phyloP scores from a whole-genome alignment of 2,113 vertebrate genomes.

The Hippolais icterina region DNA sequence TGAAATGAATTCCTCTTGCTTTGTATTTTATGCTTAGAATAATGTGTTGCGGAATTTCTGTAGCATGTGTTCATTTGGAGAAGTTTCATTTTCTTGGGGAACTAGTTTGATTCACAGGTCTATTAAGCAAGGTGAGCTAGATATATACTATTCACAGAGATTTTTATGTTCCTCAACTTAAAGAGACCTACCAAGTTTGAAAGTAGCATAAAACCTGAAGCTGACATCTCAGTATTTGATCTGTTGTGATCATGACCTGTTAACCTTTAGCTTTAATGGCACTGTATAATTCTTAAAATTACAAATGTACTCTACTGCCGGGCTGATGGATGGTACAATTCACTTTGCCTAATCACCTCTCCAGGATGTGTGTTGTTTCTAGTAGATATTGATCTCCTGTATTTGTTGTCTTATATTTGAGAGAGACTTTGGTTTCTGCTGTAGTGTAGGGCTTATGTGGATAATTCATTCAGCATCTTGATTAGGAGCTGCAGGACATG shows the following conservation, averaged over 20 bases:
- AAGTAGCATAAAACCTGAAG: slow-evolving; percentile 43
- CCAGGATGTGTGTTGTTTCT: slow-evolving; percentile 3
- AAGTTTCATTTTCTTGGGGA: slow-evolving; percentile 29
- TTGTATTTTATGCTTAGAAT: background rate
- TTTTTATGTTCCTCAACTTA: slow-evolving; percentile 47
- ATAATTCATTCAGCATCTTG: background rate
- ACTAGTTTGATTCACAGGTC: slow-evolving; percentile 24
- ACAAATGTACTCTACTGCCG: background rate
- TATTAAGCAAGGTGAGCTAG: slow-evolving; percentile 50
- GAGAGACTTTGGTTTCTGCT: background rate
- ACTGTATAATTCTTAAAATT: slow-evolving; percentile 32
- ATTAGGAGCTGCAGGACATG: background rate
- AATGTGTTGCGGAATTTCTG: background rate
- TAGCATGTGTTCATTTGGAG: background rate
- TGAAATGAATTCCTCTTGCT: slow-evolving; percentile 9
- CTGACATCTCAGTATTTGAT: slow-evolving; percentile 25
- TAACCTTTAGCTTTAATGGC: slow-evolving; percentile 37
- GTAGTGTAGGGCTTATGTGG: background rate
- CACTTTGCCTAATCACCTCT: slow-evolving; percentile 1
- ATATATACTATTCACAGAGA: background rate
- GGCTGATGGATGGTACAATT: slow-evolving; percentile 40
- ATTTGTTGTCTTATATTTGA: slow-evolving; percentile 9
- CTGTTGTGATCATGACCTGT: background rate
- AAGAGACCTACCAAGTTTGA: slow-evolving; percentile 42
- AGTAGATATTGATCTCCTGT: background rate